Conservation (phyloP, 2,797 vertebrate genomes). For the Pipistrellus nathusii region DNA sequence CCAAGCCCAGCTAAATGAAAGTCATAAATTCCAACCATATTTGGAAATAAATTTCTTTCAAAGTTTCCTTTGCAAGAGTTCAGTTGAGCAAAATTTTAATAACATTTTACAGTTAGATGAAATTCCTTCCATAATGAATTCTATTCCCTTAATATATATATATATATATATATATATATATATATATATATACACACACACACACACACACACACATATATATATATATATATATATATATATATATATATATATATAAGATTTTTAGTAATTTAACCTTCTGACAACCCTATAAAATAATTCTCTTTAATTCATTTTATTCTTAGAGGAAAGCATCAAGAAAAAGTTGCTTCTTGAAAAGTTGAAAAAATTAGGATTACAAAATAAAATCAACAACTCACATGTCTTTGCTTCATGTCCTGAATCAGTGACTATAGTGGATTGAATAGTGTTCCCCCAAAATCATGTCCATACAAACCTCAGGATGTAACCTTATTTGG, state of each 20-base stretch:
- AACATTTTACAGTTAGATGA: conserved; percentile 63
- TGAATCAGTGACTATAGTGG: not conserved
- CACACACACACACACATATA: no score
- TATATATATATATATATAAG: not conserved
- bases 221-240: conserved; percentile 48
- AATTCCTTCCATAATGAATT: conserved; percentile 54
- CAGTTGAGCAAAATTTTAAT: conserved; percentile 40
- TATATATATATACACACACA: no score
- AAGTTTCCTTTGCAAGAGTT: conserved; percentile 13
- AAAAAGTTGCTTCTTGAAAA: not conserved
- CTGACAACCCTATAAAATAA: not conserved
- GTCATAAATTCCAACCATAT: conserved; percentile 1
- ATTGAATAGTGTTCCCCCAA: not conserved
- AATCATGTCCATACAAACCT: not conserved
- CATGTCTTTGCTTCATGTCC: not conserved
- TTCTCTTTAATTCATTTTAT: conserved; percentile 37
- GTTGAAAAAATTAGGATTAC: conserved; percentile 6
- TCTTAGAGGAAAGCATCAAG: conserved; percentile 5
- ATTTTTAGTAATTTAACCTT: conserved; percentile 30
- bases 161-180: no score
- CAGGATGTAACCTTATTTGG: not conserved
- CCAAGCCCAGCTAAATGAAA: conserved; percentile 1
- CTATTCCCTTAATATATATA: conserved; percentile 20
- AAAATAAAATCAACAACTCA: not conserved
- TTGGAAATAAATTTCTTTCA: not conserved